These are phyloP conservation scores for Strix aluco DNA, from an alignment of 2,113 vertebrate genomes.

Conservation along the genomic window DNA sequence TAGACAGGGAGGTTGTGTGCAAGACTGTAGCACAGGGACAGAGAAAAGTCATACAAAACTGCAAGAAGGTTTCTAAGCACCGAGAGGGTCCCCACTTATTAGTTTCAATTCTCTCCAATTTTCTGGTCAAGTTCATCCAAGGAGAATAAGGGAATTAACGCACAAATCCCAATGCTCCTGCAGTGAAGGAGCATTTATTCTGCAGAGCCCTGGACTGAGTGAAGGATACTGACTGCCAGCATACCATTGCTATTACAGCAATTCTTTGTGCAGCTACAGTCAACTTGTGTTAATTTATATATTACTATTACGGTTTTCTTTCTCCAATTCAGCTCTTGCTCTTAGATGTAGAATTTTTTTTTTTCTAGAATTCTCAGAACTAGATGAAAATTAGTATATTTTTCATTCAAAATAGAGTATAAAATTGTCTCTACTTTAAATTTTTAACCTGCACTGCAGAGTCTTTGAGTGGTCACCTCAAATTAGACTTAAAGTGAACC, in stretches of 20 bases:
- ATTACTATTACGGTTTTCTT: background rate
- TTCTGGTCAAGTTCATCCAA: background rate
- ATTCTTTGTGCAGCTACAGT: background rate
- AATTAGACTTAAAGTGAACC: background rate
- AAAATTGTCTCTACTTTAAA: background rate
- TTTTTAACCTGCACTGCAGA: background rate
- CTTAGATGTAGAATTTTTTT: background rate
- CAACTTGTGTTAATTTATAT: background rate
- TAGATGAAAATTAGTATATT: background rate
- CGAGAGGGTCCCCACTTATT: background rate
- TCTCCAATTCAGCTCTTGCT: background rate
- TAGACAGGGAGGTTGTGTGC: rapidly evolving
- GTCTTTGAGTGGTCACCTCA: background rate
- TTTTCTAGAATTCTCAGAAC: background rate
- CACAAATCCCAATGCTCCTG: background rate
- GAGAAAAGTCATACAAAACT: background rate
- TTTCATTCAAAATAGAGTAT: background rate
- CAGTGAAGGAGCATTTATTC: background rate
- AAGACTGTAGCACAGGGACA: rapidly evolving
- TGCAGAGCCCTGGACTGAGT: background rate
- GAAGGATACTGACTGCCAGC: background rate
- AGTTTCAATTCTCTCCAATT: background rate
- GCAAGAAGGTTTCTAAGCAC: background rate
- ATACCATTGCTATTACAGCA: background rate
- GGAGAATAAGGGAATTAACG: background rate